These are phyloP conservation scores for Epistrophe eligans DNA, from an alignment of 2,888 invertebrate genomes.

Conservation along the genomic window DNA sequence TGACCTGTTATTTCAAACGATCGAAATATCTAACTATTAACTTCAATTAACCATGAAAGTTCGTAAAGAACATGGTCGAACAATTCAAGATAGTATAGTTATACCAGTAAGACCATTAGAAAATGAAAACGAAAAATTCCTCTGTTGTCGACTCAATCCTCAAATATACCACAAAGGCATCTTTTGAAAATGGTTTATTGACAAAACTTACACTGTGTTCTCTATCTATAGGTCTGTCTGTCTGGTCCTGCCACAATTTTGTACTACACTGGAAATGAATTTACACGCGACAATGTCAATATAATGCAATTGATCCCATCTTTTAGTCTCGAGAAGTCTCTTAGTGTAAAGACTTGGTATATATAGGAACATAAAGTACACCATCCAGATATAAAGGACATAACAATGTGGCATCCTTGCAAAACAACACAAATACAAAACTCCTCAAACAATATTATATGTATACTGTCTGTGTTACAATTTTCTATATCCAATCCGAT, in stretches of 20 bases:
- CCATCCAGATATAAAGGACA: conserved; percentile 10
- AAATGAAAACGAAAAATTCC: conserved; percentile 7
- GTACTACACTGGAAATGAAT: conserved; percentile 39
- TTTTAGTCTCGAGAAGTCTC: conserved; percentile 24
- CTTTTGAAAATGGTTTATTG: conserved; percentile 43
- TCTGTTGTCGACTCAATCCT: background rate
- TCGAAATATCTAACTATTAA: conserved; percentile 49
- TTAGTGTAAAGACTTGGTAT: background rate
- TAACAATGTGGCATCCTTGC: conserved; percentile 2
- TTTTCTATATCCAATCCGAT: background rate
- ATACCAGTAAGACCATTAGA: conserved; percentile 5
- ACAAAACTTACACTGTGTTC: conserved; percentile 22
- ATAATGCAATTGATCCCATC: conserved; percentile 51
- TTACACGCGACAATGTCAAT: conserved; percentile 54
- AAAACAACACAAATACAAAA: background rate
- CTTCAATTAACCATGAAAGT: conserved; percentile 44
- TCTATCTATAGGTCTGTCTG: background rate
- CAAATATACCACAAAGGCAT: conserved; percentile 1
- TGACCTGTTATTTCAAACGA: too few species aligned
- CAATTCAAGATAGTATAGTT: conserved; percentile 11
- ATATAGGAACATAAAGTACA: background rate
- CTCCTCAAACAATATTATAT: background rate
- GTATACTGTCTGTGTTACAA: conserved; percentile 11
- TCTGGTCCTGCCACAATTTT: conserved; percentile 14
- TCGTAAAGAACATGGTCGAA: conserved; percentile 3